Conservation (phyloP, 2,888 invertebrate genomes). For the Dinocampus coccinellae region DNA sequence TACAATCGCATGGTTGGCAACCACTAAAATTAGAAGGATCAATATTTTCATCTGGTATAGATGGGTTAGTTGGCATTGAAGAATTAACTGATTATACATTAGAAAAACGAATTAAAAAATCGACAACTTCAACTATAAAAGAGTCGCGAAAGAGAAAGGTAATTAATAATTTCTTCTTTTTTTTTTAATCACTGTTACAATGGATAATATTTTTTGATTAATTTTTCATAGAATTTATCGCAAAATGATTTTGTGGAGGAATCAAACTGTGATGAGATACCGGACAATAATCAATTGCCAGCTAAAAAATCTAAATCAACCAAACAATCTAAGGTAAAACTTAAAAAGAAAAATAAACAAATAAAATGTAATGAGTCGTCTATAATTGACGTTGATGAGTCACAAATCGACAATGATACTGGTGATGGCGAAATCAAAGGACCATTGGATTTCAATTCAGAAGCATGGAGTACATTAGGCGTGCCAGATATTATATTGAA, state of each 20-base stretch:
- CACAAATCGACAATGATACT: neutral
- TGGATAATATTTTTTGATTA: neutral
- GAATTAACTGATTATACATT: slow-evolving; percentile 79
- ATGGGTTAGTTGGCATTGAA: slow-evolving; percentile 82
- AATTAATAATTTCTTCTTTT: too few relatives aligned
- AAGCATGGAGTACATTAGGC: slow-evolving; percentile 78
- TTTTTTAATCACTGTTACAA: too few relatives aligned
- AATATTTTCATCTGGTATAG: slow-evolving; percentile 71
- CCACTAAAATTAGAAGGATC: slow-evolving; percentile 76
- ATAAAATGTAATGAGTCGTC: neutral
- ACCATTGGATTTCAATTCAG: slow-evolving; percentile 70
- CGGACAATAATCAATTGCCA: neutral
- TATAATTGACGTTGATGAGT: neutral
- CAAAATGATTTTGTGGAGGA: neutral
- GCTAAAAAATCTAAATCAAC: neutral
- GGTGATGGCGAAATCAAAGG: slow-evolving; percentile 31
- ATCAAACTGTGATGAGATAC: neutral
- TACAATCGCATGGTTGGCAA: slow-evolving; percentile 70
- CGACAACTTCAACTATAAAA: neutral
- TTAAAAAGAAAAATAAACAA: neutral
- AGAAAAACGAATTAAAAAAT: slow-evolving; percentile 50
- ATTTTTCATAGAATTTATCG: neutral
- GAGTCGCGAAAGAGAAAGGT: slow-evolving; percentile 20
- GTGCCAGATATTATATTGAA: slow-evolving; percentile 79
- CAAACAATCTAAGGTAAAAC: neutral